Conservation (phyloP, 2,797 vertebrate species). For the Eurystomus glaucurus region DNA sequence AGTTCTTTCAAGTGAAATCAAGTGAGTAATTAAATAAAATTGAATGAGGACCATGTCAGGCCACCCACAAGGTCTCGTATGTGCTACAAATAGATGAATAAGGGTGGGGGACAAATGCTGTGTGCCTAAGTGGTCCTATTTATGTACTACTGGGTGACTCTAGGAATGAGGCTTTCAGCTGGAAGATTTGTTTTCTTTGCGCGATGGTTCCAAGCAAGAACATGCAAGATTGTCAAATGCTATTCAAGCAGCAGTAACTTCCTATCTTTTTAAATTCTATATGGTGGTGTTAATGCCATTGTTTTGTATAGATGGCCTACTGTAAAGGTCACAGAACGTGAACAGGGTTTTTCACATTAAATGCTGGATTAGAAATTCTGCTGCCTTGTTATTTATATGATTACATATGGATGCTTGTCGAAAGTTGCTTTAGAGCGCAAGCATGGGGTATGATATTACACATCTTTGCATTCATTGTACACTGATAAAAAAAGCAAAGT, state of each 20-base stretch:
- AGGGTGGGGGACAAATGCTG: conserved; percentile 1
- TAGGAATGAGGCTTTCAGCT: conserved; percentile 61
- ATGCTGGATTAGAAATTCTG: conserved; percentile 1
- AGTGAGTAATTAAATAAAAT: conserved; percentile 78
- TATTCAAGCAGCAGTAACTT: not conserved
- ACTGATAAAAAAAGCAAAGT: not conserved
- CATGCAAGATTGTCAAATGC: not conserved
- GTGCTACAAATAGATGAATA: conserved; percentile 51
- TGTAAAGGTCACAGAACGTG: conserved; percentile 14
- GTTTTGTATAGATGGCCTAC: not conserved
- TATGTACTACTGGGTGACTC: conserved; percentile 49
- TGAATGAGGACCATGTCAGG: conserved; percentile 68
- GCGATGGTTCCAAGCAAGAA: conserved; percentile 29
- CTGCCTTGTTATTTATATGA: not conserved
- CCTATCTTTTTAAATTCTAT: not conserved
- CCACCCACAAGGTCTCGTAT: conserved; percentile 72
- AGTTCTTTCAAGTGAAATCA: conserved; percentile 82
- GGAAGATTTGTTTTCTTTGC: conserved; percentile 62
- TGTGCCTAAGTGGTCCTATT: conserved; percentile 47
- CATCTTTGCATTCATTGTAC: not conserved
- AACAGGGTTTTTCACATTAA: conserved; percentile 31
- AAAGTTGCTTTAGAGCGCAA: not conserved
- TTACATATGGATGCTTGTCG: not conserved
- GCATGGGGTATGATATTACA: not conserved
- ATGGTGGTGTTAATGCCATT: not conserved